Evolutionary conservation across 2,888 invertebrate species (phyloP), one percentile per base, ranked within the genome.

Genomic region (Octonoba sinensis): DNA sequence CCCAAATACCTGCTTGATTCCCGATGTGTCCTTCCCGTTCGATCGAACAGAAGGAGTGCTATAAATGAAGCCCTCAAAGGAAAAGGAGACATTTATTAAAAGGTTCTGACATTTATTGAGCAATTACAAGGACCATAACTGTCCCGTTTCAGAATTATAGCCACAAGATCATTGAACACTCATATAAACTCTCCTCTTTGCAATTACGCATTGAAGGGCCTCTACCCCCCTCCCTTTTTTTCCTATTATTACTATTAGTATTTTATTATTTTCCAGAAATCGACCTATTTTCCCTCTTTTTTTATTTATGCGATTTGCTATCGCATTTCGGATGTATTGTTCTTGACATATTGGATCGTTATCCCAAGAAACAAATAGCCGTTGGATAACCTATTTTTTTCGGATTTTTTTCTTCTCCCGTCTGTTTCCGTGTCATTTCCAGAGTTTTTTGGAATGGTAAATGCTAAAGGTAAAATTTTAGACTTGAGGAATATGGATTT

Each of bases 61-160:
- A 79, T 73, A 67, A 81, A 81, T 81, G 79, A 81, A 81, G 73
- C 79, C 73, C 79, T 81, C 73, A 56, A 62, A 81, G 72, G 72
- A 79, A 66, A 81, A 73, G 79, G 79, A 74, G 82, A 75, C 82
- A 82, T 82, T 82, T 82, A 75, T 82, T 82, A 82, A 82, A 82
- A 82, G 82, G 75, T 69, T 82, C 75, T 82, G 82, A 82, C 82
- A 82, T 82, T 82, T 82, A 82, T 82, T 82, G 82, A 82, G 75
- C 82, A 82, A 82, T 82, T 82, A 82, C 82, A 75, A 71, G 75
- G 82, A 65, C 82, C 75, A 82, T 82, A 82, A 82, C 82, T 82
- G 82, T 82, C 82, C 82, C 46, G 65, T 49, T 62, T 44, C 70
- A 75, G 75, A 82, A 71, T 82, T 82, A 82, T 82, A 57, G 75